phyloP scores from a whole-genome alignment of 2,888 invertebrate species.

The Selenia dentaria region DNA sequence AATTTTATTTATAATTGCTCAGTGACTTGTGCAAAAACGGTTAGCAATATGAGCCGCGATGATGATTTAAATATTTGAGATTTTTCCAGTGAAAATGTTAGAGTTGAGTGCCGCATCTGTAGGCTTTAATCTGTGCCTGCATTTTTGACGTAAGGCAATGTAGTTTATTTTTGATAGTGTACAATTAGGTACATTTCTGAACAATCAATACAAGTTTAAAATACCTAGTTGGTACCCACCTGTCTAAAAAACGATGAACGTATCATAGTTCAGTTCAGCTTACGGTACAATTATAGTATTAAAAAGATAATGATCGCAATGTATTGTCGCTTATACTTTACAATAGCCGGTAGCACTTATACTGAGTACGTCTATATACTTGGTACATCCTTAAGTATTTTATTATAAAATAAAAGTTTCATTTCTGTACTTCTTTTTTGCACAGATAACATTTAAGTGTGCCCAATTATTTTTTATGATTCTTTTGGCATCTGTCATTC shows the following conservation, averaged over 20 bases:
- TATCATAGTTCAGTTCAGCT: constrained; percentile 16
- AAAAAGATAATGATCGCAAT: constrained; percentile 44
- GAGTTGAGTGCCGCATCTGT: constrained; percentile 26
- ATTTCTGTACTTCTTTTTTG: too few relatives aligned
- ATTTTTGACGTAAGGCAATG: constrained; percentile 28
- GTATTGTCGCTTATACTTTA: constrained; percentile 42
- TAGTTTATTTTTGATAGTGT: constrained; percentile 20
- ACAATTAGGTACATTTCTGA: constrained; percentile 17
- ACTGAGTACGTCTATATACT: neutral
- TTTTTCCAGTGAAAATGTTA: constrained; percentile 36
- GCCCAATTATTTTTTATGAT: too few relatives aligned
- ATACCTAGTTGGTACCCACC: neutral
- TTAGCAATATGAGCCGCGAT: constrained; percentile 41
- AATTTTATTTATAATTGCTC: constrained; percentile 77
- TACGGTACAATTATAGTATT: constrained; percentile 45
- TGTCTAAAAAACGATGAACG: constrained; percentile 7
- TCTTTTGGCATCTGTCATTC: too few relatives aligned
- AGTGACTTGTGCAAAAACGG: constrained; percentile 37
- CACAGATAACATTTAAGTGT: too few relatives aligned
- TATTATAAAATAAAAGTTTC: too few relatives aligned
- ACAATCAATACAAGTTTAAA: constrained; percentile 32
- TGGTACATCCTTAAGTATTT: neutral
- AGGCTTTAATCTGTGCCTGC: constrained; percentile 41
- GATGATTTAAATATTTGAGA: constrained; percentile 42
- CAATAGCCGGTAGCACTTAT: constrained; percentile 36